phyloP scores from a whole-genome alignment of 2,113 vertebrate species.

The Xiphophorus maculatus region DNA sequence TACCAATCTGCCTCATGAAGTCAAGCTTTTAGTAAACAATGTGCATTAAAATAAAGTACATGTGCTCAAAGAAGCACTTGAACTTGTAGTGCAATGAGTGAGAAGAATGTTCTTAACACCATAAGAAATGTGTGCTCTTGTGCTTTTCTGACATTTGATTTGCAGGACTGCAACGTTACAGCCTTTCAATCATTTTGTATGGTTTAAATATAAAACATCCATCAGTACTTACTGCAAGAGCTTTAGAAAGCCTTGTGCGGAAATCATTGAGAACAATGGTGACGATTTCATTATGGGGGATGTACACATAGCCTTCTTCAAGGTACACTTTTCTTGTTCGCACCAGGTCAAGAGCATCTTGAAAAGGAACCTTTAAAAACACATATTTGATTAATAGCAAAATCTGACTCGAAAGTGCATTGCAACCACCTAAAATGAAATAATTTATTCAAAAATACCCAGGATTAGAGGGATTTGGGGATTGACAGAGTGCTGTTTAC shows the following conservation, averaged over 20 bases:
- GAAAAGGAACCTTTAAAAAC: conserved; percentile 88
- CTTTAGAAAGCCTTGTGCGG: conserved; percentile 91
- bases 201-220: neutral
- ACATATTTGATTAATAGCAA: neutral
- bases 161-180: neutral
- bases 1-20: conserved; percentile 20
- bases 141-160: neutral
- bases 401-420: neutral
- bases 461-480: neutral
- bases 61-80: neutral
- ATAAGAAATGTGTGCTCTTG: neutral
- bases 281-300: conserved; percentile 90
- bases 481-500: conserved; percentile 1
- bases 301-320: conserved; percentile 86
- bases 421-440: neutral
- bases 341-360: conserved; percentile 92
- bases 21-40: neutral
- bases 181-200: neutral
- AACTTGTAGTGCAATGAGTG: neutral
- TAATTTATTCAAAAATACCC: conserved; percentile 6
- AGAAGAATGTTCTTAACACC: neutral
- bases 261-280: conserved; percentile 91
- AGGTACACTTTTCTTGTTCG: conserved; percentile 90
- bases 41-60: conserved; percentile 23
- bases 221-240: conserved; percentile 89